phyloP scores from a whole-genome alignment of 37 sponge, comb jelly and placozoan genomes.

The Eunapius fragilis region DNA sequence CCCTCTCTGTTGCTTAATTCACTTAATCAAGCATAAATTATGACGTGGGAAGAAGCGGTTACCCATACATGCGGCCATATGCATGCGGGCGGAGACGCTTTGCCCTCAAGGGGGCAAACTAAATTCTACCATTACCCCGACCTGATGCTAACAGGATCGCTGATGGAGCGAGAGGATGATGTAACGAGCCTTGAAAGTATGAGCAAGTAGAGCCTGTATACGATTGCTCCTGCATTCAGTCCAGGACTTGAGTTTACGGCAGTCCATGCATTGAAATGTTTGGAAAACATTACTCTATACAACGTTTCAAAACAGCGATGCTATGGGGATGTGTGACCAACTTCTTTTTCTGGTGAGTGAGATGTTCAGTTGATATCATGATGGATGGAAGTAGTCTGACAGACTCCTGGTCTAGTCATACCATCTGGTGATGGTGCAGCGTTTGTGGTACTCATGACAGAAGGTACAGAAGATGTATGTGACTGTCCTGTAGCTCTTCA shows the following conservation, averaged over 20 bases:
- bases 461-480: too few relatives aligned
- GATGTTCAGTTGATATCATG: too few relatives aligned
- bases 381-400: too few relatives aligned
- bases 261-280: conserved; percentile 16
- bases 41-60: conserved; percentile 32
- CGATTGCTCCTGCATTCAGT: background rate
- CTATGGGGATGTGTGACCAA: too few relatives aligned
- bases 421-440: too few relatives aligned
- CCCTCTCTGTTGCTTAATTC: too few relatives aligned
- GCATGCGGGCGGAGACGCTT: conserved; percentile 45
- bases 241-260: conserved; percentile 29
- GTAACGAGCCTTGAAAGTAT: background rate
- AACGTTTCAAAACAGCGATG: background rate
- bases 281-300: background rate
- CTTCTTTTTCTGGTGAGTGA: too few relatives aligned
- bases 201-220: background rate
- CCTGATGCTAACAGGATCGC: conserved; percentile 32
- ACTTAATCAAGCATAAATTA: too few relatives aligned
- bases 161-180: conserved; percentile 35
- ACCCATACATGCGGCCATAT: conserved; percentile 24
- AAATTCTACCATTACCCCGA: conserved; percentile 8
- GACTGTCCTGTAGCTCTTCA: too few relatives aligned
- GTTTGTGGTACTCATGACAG: too few relatives aligned
- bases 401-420: too few relatives aligned
- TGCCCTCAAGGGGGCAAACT: conserved; percentile 40